Percentiles rank a stretch among this genome's conserved stretches.
phyloP scores from a whole-genome alignment of 2,888 invertebrate species.

The Xestia ashworthii region DNA sequence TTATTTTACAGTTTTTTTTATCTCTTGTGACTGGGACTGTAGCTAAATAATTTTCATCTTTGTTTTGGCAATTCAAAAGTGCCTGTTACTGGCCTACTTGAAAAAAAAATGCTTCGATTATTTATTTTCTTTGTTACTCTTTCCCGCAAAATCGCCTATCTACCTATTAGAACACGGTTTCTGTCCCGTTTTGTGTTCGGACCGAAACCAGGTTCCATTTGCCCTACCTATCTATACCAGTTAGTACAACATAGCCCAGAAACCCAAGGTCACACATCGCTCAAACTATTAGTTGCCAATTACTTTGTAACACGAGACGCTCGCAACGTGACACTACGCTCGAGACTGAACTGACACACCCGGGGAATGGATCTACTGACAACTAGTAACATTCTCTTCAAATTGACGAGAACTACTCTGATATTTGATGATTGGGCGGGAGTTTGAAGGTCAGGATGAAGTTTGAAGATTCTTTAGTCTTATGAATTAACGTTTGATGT shows the following conservation, averaged over 20 bases:
- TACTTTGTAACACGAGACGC: constrained; percentile 42
- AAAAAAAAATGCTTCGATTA: no score
- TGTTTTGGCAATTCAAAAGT: no score
- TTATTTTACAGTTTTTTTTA: no score
- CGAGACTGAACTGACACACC: constrained; percentile 12
- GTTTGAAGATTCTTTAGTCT: not conserved
- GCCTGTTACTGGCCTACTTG: no score
- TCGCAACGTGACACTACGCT: constrained; percentile 14
- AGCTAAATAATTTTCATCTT: no score
- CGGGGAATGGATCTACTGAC: constrained; percentile 34
- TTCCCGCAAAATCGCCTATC: no score
- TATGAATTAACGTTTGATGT: not conserved
- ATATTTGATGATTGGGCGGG: constrained; percentile 5
- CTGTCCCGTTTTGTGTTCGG: no score
- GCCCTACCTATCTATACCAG: not conserved
- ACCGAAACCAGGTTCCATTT: no score
- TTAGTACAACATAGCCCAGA: not conserved
- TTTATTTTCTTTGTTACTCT: no score
- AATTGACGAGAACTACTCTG: constrained; percentile 31
- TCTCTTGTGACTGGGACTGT: no score
- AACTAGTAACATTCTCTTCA: constrained; percentile 14
- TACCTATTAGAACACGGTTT: no score
- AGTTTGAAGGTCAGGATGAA: constrained; percentile 5
- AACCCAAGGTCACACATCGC: constrained; percentile 6
- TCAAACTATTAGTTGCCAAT: constrained; percentile 48